phyloP scores from a whole-genome alignment of 2,888 invertebrate genomes.

The Beris chalybata region DNA sequence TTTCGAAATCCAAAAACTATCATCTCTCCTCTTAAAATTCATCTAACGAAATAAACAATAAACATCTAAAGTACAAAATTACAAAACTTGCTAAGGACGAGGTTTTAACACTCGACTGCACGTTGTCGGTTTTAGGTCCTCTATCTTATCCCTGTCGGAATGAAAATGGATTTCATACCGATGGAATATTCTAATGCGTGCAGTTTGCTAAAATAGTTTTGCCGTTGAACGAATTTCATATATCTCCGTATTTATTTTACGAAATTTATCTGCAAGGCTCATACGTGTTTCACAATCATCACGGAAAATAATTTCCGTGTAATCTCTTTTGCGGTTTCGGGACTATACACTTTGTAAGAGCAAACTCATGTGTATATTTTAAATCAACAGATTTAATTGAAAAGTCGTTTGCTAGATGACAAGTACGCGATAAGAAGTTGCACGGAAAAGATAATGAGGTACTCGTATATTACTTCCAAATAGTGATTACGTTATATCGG shows the following conservation, averaged over 20 bases:
- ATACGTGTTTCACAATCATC: conserved; percentile 33
- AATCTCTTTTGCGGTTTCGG: conserved; percentile 30
- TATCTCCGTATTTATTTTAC: conserved; percentile 28
- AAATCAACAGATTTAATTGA: no score
- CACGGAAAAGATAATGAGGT: no score
- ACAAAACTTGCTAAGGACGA: conserved; percentile 16
- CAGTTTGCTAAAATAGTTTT: conserved; percentile 24
- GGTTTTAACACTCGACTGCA: conserved; percentile 22
- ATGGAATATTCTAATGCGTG: conserved; percentile 17
- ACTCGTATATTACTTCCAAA: no score
- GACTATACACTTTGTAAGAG: not conserved
- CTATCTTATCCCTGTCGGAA: not conserved
- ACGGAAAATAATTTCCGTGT: conserved; percentile 36
- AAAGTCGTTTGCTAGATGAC: no score
- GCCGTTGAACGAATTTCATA: conserved; percentile 21
- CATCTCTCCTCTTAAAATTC: not conserved
- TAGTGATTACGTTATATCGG: no score
- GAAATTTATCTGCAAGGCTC: conserved; percentile 31
- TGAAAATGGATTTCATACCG: not conserved
- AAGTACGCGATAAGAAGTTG: no score
- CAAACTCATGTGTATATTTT: no score
- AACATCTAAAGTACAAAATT: not conserved
- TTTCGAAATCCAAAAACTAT: conserved; percentile 1
- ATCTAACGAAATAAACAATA: conserved; percentile 6
- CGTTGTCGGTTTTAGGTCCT: not conserved